phyloP scores from a whole-genome alignment of 2,888 invertebrate genomes.

The Tridacna crocea region DNA sequence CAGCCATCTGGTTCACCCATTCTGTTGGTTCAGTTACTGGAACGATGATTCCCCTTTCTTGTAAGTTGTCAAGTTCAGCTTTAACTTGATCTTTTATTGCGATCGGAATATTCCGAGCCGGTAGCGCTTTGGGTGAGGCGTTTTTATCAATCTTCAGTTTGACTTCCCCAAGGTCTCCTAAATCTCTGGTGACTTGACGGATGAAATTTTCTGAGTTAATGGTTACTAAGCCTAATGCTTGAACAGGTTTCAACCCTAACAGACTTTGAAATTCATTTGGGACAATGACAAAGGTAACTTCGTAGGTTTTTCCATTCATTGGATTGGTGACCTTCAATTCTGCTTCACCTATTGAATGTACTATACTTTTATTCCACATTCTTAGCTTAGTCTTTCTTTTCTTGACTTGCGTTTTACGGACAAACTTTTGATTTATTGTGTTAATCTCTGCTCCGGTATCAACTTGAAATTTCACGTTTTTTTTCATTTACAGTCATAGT shows the following conservation, averaged over 20 bases:
- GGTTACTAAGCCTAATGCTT: slow-evolving; percentile 26
- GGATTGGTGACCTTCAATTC: slow-evolving; percentile 50
- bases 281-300: slow-evolving; percentile 32
- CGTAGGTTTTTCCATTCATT: slow-evolving; percentile 10
- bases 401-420: slow-evolving; percentile 17
- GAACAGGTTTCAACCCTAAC: slow-evolving; percentile 33
- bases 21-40: slow-evolving; percentile 33
- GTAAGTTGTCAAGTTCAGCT: slow-evolving; percentile 29
- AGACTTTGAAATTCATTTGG: slow-evolving; percentile 24
- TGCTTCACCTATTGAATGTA: slow-evolving; percentile 45
- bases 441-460: slow-evolving; percentile 55
- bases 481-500: slow-evolving; percentile 36
- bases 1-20: slow-evolving; percentile 47
- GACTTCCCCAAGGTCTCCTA: slow-evolving; percentile 36
- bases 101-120: slow-evolving; percentile 36
- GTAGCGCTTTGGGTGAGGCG: slow-evolving; percentile 23
- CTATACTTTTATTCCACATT: slow-evolving; percentile 49
- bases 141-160: slow-evolving; percentile 19
- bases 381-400: slow-evolving; percentile 29
- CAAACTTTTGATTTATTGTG: slow-evolving; percentile 28
- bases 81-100: slow-evolving; percentile 32
- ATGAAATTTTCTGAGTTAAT: slow-evolving; percentile 24
- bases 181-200: slow-evolving; percentile 20
- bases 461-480: slow-evolving; percentile 52
- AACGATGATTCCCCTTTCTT: slow-evolving; percentile 21